Conservation (phyloP, 2,888 invertebrate genomes). For the Drosophila demipolita region DNA sequence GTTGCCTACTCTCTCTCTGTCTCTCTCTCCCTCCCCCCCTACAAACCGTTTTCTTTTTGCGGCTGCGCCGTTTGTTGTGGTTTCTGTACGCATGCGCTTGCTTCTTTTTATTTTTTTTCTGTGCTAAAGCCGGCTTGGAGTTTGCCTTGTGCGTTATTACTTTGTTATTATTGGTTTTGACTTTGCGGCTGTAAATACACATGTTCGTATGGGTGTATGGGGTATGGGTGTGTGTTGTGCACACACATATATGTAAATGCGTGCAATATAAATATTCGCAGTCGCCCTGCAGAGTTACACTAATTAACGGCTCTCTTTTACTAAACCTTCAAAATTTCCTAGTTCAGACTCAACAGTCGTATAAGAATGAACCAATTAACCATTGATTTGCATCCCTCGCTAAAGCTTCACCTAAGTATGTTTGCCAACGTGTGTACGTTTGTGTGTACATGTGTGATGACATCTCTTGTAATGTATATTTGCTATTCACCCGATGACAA, state of each 20-base stretch:
- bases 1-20: neutral
- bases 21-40: neutral
- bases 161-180: conserved; percentile 46
- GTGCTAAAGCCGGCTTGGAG: conserved; percentile 66
- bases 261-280: conserved; percentile 25
- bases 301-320: conserved; percentile 23
- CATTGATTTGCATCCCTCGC: neutral
- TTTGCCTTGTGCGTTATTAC: conserved; percentile 46
- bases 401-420: neutral
- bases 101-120: conserved; percentile 43
- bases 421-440: conserved; percentile 1
- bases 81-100: conserved; percentile 55
- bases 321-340: neutral
- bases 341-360: neutral
- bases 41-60: conserved; percentile 15
- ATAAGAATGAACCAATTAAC: conserved; percentile 4
- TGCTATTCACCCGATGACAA: conserved; percentile 70
- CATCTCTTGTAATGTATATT: conserved; percentile 49
- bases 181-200: conserved; percentile 44
- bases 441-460: conserved; percentile 4
- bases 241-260: conserved; percentile 11
- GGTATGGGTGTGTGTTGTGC: conserved; percentile 11
- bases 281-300: conserved; percentile 22
- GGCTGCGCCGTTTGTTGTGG: conserved; percentile 71
- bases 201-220: no score